Evolutionary conservation across 30 jellyfish, hydroid and myxozoan genomes (phyloP), one percentile per base, ranked within the genome.

Genomic region (Hydractinia symbiolongicarpus): DNA sequence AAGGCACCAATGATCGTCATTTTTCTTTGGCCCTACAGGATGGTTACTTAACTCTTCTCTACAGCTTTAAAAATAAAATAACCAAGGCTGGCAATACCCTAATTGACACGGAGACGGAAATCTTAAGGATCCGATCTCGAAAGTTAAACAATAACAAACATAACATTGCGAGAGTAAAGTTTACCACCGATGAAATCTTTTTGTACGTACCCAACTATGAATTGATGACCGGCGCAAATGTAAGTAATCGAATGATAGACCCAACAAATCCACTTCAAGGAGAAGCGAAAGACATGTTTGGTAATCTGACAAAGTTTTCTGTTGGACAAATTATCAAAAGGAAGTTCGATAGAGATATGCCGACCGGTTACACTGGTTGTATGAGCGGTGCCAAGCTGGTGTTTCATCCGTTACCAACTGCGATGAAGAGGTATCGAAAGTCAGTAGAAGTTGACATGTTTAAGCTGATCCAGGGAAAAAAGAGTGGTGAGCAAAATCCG

Each of bases 301-400:
- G 55, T 5, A 8, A 15, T 17, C 62, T 79, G 55, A 55, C 85
- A 5, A 77, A n/a, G 5, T 77, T 77, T 8, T 53, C 76, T 7
- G 79, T 77, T 55, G 85, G 85, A 9, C 75, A 79, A 8, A 57
- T 60, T 8, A 20, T 7, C 56, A 60, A 53, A 54, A 20, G 13
- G 15, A 40, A 66, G 1, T 49, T 74, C n/a, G 50, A 55, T 16
- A 53, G 53, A 1, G 60, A 6, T 77, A 53, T 77, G 13, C 79
- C 79, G 14, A 77, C 61, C 9, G 11, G 13, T 10, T 77, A 8
- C 53, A 19, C 75, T 54, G 85, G 85, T n/a, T 77, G 85, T n/a
- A 77, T 77, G 85, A 77, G 81, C 60, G 85, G 85, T 55, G 85
- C 85, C 9, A 77, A 77, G 60, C 8, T 60, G 8, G 79, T 77